phyloP scores from a whole-genome alignment of 2,797 vertebrate species.

The Tinamus major region DNA sequence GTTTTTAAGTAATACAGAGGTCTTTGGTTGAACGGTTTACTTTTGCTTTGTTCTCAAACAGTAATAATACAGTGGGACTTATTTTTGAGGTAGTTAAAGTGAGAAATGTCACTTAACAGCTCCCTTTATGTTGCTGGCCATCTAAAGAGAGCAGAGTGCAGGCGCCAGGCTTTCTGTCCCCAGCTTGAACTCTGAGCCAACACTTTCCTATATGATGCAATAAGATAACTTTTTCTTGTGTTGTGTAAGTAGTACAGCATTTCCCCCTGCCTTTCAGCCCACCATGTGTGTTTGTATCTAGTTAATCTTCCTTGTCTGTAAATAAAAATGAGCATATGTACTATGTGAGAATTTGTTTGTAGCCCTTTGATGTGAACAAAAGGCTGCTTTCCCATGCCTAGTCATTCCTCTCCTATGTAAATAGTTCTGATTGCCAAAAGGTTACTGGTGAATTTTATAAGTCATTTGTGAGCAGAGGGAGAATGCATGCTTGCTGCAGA shows the following conservation, averaged over 20 bases:
- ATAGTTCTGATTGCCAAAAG: conserved; percentile 69
- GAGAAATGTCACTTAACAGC: not conserved
- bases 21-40: not conserved
- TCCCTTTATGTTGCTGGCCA: not conserved
- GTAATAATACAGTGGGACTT: not conserved
- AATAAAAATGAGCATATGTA: conserved; percentile 53
- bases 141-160: not conserved
- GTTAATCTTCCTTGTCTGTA: conserved; percentile 25
- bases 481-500: conserved; percentile 35
- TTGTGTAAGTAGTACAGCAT: not conserved
- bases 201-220: conserved; percentile 17
- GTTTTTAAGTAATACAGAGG: not conserved
- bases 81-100: not conserved
- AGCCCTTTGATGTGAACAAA: conserved; percentile 67
- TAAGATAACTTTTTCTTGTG: not conserved
- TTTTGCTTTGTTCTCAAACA: not conserved
- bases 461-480: conserved; percentile 56
- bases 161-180: not conserved
- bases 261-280: not conserved
- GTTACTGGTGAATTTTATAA: conserved; percentile 70
- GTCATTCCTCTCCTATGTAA: conserved; percentile 70
- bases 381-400: conserved; percentile 71
- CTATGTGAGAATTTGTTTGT: conserved; percentile 58
- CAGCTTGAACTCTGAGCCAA: not conserved
- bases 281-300: not conserved